Percentiles rank a stretch among this genome's conserved stretches.
These are phyloP conservation scores for Gallinago paraguaiae DNA, from an alignment of 2,113 vertebrate genomes.

Conservation along the genomic window DNA sequence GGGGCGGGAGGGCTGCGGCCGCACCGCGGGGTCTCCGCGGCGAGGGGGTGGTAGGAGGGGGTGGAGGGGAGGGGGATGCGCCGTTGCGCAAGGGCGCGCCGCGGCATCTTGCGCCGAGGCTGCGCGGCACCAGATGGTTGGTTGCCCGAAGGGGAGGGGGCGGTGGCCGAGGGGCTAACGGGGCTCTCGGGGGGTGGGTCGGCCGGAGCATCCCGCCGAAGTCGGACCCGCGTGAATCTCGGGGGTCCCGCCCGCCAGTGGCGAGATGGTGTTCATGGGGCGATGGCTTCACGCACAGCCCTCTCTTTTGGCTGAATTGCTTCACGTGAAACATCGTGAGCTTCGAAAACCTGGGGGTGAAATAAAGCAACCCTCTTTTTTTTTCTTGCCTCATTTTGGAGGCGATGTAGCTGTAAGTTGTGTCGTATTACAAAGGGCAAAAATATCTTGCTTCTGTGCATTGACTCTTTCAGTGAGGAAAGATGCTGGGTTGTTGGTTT, in stretches of 20 bases:
- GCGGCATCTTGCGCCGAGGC: neutral
- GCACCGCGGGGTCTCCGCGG: neutral
- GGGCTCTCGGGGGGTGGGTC: too few species aligned
- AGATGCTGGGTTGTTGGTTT: too few species aligned
- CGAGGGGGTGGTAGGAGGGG: too few species aligned
- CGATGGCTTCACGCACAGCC: rapidly evolving
- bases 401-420: too few species aligned
- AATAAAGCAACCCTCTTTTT: neutral
- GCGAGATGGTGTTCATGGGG: rapidly evolving
- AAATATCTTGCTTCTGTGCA: neutral
- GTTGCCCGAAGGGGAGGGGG: too few species aligned
- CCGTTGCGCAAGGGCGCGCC: too few species aligned
- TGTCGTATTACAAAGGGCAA: neutral
- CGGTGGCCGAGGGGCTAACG: too few species aligned
- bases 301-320: neutral
- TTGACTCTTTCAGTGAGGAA: neutral
- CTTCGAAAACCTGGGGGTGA: neutral
- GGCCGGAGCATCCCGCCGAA: neutral
- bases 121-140: neutral
- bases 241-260: neutral
- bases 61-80: too few species aligned
- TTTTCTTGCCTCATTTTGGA: neutral
- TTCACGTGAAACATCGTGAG: rapidly evolving
- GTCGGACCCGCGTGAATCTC: neutral
- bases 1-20: neutral